Base-by-base conservation (phyloP, 2,113 vertebrate genomes). In the Tragelaphus scriptus region DNA sequence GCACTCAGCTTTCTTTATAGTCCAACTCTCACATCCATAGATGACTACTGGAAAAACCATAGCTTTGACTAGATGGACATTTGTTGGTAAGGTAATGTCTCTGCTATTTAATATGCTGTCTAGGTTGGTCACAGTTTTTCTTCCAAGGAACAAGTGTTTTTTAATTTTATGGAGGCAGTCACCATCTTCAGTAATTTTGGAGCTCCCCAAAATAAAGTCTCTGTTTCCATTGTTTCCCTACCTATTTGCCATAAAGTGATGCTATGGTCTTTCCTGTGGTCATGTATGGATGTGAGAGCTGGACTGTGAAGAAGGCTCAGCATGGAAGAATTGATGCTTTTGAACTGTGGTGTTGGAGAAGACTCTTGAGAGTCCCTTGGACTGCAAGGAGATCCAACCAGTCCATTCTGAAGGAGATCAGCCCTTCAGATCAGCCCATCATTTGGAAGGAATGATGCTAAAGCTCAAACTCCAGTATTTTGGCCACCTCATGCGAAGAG, bases 181-280 rank as follows among this genome's bases (percentile, higher is more conserved):
- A 68, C 17, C 65, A 68, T 21, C 4, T 68, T 32, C 32, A 68
- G 8, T 68, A 10, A 68, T 36, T 68, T 68, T 68, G 32, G 8
- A 36, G 17, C 17, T 32, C 65, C 1, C 0, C 0, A 68, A 65
- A 68, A 68, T 68, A 36, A 68, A 36, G 17, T 68, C 65, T 68
- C 32, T 68, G 65, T 68, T 68, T 68, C 65, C 65, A 36, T 5
- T 36, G n/a, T 68, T 36, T 68, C 32, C 65, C 65, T 17, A 68
- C 21, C 16, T 36, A 68, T 36, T 68, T 68, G 32, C 65, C 65
- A 68, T 68, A 32, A 68, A 68, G 32, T 68, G 17, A 68, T 59
- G 58, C 55, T 40, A 40, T 40, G 40, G 40, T 40, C 40, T 40
- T 40, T 40, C 40, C 40, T 40, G 40, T 40, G 40, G 40, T 40